Conservation (phyloP, 2,888 invertebrate genomes). For the Atherix ibis region DNA sequence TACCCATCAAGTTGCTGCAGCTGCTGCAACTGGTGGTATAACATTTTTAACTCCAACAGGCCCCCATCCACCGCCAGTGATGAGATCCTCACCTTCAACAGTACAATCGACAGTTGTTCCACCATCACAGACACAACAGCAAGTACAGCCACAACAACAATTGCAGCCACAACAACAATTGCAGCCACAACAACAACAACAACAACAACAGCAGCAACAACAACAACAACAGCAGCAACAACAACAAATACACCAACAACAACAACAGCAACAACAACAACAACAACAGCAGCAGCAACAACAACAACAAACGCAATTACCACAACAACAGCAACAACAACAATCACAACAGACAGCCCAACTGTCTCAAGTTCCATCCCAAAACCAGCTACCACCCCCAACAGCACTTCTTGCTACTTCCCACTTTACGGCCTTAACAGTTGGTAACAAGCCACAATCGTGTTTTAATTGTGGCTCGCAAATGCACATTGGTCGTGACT, state of each 20-base stretch:
- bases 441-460: slow-evolving; percentile 33
- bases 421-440: slow-evolving; percentile 21
- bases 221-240: slow-evolving; percentile 14
- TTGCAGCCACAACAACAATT: too few species aligned
- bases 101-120: slow-evolving; percentile 11
- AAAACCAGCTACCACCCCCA: slow-evolving; percentile 34
- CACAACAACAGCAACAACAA: slow-evolving; percentile 14
- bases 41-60: slow-evolving; percentile 12
- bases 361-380: slow-evolving; percentile 25
- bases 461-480: slow-evolving; percentile 88
- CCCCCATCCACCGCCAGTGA: slow-evolving; percentile 8
- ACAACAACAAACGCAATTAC: slow-evolving; percentile 1
- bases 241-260: too few species aligned
- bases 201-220: slow-evolving; percentile 8
- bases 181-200: slow-evolving; percentile 16
- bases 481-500: slow-evolving; percentile 71
- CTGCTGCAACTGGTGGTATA: slow-evolving; percentile 17
- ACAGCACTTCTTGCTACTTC: slow-evolving; percentile 17
- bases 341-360: slow-evolving; percentile 3
- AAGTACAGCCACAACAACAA: slow-evolving; percentile 11
- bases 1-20: slow-evolving; percentile 17
- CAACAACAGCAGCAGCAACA: slow-evolving; percentile 12
- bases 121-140: slow-evolving; percentile 21
- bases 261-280: slow-evolving; percentile 15
- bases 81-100: slow-evolving; percentile 19